Evolutionary conservation across 2,888 invertebrate genomes (phyloP), one percentile per base, ranked within the genome.

Genomic region (Nudaria mundana): DNA sequence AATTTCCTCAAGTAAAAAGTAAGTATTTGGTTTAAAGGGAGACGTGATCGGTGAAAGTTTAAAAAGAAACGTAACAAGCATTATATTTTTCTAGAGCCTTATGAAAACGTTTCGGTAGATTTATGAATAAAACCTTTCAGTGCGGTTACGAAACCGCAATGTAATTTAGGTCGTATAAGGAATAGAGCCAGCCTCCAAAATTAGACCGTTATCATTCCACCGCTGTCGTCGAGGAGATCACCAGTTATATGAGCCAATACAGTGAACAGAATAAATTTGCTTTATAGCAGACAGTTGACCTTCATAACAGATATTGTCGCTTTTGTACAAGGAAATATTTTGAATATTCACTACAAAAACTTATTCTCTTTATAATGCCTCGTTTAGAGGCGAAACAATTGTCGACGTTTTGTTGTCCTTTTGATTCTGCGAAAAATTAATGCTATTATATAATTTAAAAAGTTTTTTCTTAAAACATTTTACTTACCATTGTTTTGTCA

Each of bases 111-210:
- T 81, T 63, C 73, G 69, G 70, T 78, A 84, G 86, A 87, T 87
- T 86, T 87, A 87, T 87, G 85, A 86, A 86, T 85, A 83, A 86
- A 86, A 86, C 86, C 85, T 87, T 85, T 85, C 82, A 84, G 76
- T 78, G 79, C 64, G 75, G 81, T 80, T 79, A 76, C 72, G 79
- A 68, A 69, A 66, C 80, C 78, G 75, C 77, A 77, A 76, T 77
- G 85, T 86, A 86, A 87, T 85, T 85, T 85, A 79, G 80, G 71
- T 76, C 76, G 74, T 79, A 73, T 81, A 76, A 71, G 74, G 68
- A 72, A 59, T 62, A 71, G 74, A 71, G 71, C 69, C 68, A 64
- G 73, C 76, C 76, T 76, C 72, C 75, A 54, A 84, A 86, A 88
- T 86, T 82, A 85, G 84, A 82, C 81, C 78, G 84, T 87, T 87